Base-by-base conservation (phyloP, 1,140 invertebrate species). In the Drosophila serrata region DNA sequence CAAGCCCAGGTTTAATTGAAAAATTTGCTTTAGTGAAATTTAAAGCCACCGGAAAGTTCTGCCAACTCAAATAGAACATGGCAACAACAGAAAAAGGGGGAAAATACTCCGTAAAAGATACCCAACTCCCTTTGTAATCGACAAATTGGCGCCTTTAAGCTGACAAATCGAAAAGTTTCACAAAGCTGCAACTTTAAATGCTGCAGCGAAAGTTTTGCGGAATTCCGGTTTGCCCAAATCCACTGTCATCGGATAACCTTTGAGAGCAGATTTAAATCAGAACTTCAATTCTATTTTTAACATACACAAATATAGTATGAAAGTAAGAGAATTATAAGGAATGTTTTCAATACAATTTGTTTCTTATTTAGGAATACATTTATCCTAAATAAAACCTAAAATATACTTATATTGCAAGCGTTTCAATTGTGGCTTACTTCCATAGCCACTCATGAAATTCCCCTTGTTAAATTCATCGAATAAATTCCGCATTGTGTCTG, bases 61-160 rank as follows among this genome's bases (percentile, higher is more conserved):
- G 33, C 31, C 31, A 70, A 57, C 68, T 46, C 64, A 70, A 57
- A 61, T 15, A 27, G 40, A 76, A 45, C 29, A 55, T 15, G 17
- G 24, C 42, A 49, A 19, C n/a, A 51, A 19, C 59, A 29, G 31
- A 22, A 59, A 63, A 45, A 9, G n/a, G 12, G 53, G 60, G n/a
- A n/a, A 60, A 57, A 53, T 35, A 6, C 13, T 22, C 48, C 58
- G 57, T 42, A 40, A 19, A 31, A 56, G 13, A 63, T 29, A 46
- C 33, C 22, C n/a, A n/a, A n/a, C n/a, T n/a, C n/a, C 15, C 46
- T 70, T 84, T 67, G 77, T 76, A 73, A 85, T 84, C 76, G 68
- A 76, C 72, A 76, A 84, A 84, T 80, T 84, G 81, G 59, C 77
- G 77, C 77, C 77, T 76, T 81, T 73, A 77, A 57, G 27, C 68